Percentiles rank a stretch among this genome's conserved stretches.
Evolutionary conservation across 2,113 vertebrate genomes (phyloP).

Genomic region (Raja brachyura): DNA sequence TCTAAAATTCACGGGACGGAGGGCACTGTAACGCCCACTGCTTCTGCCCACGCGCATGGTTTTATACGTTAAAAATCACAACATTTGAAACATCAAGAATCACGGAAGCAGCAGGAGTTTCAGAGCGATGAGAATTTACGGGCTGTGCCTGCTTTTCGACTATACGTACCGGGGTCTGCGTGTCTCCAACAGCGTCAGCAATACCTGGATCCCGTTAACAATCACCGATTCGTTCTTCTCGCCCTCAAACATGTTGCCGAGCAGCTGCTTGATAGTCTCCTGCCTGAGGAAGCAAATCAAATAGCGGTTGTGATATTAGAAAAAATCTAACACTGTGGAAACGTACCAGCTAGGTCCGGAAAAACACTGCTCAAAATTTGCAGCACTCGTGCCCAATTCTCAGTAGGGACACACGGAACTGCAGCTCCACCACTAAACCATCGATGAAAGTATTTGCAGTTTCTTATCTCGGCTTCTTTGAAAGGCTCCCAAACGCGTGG

Average conservation of each 20-base stretch:
- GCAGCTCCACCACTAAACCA: no score
- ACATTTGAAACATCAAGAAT: background rate
- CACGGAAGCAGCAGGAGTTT: background rate
- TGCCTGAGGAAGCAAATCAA: conserved; percentile 46
- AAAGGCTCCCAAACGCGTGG: no score
- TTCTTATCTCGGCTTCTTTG: no score
- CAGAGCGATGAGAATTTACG: background rate
- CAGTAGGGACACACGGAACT: background rate
- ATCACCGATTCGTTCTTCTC: conserved; percentile 53
- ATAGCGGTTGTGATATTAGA: background rate
- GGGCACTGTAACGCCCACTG: background rate
- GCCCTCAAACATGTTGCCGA: conserved; percentile 57
- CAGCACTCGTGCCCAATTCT: background rate
- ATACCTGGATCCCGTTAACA: conserved; percentile 56
- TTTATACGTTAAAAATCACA: background rate
- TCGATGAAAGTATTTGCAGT: no score
- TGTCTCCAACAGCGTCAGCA: conserved; percentile 57
- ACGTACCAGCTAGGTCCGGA: background rate
- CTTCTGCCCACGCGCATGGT: no score
- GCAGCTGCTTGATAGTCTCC: conserved; percentile 57
- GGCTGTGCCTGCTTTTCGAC: background rate
- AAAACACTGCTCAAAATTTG: background rate
- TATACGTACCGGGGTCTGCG: conserved; percentile 51
- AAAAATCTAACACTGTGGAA: background rate
- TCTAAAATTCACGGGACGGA: background rate